phyloP scores from a whole-genome alignment of 2,113 vertebrate genomes.

The Dicaeum eximium region DNA sequence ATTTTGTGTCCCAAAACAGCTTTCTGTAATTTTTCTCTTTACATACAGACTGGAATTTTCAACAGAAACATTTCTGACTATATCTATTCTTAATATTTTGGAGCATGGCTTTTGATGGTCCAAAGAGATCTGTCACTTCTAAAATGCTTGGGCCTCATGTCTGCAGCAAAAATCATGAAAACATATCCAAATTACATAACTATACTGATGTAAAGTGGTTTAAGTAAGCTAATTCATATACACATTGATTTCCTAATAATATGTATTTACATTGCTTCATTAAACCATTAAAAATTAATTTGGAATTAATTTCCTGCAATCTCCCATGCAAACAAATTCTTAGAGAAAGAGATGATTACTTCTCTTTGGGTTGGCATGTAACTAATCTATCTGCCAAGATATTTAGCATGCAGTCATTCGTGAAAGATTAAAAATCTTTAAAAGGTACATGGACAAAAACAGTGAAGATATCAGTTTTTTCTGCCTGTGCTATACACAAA shows the following conservation, averaged over 20 bases:
- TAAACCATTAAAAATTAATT: conserved; percentile 27
- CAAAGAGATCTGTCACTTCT: background rate
- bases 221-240: background rate
- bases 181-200: background rate
- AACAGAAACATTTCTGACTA: background rate
- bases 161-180: background rate
- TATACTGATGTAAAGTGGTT: background rate
- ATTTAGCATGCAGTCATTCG: background rate
- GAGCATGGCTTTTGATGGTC: background rate
- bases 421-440: background rate
- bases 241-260: background rate
- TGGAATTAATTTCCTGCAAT: background rate
- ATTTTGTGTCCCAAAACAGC: background rate
- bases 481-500: background rate
- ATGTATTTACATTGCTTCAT: background rate
- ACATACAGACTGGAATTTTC: background rate
- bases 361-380: background rate
- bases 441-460: background rate
- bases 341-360: background rate
- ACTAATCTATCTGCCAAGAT: background rate
- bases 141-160: background rate
- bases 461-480: background rate
- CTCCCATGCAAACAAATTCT: background rate
- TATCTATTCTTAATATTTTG: background rate
- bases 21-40: background rate